Percentiles rank a stretch among this genome's conserved stretches.
These are phyloP conservation scores for Hepsetus odoe DNA, from an alignment of 2,113 vertebrate species.

Conservation along the genomic window DNA sequence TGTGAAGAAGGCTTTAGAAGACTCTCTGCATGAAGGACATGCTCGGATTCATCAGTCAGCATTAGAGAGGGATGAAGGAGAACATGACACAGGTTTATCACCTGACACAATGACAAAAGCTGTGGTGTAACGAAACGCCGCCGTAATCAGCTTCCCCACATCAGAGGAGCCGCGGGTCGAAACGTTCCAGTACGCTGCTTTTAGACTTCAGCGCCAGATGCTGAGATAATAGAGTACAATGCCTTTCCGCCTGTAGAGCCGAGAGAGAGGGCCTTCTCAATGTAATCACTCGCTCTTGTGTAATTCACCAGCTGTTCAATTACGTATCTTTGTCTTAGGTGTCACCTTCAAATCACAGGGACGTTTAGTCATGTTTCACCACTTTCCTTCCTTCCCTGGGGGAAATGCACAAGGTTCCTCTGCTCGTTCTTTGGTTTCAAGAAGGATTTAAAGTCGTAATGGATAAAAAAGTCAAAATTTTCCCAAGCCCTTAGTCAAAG, in stretches of 20 bases:
- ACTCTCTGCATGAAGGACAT: not conserved
- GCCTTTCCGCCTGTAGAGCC: not conserved
- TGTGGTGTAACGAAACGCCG: not conserved
- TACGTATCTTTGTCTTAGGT: conserved; percentile 35
- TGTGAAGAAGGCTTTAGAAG: not conserved
- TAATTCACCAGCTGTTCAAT: conserved; percentile 53
- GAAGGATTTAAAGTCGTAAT: too few species aligned
- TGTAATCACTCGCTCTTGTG: conserved; percentile 24
- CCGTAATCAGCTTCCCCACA: not conserved
- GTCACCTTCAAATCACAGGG: not conserved
- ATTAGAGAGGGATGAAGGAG: conserved; percentile 15
- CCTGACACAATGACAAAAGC: conserved; percentile 39
- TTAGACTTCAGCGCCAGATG: not conserved
- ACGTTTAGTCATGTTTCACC: not conserved
- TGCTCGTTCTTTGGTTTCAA: not conserved
- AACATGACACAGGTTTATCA: conserved; percentile 39
- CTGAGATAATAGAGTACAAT: conserved; percentile 5
- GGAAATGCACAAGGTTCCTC: not conserved
- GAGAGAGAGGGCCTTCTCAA: conserved; percentile 19
- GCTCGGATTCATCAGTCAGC: not conserved
- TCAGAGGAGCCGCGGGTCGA: not conserved
- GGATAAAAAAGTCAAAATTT: too few species aligned
- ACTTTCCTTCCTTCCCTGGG: not conserved
- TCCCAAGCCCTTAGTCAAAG: too few species aligned
- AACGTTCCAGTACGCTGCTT: conserved; percentile 1